Percentiles rank a stretch among this genome's conserved stretches.
Evolutionary conservation across 2,113 vertebrate species (phyloP).

Genomic region (Gadus chalcogrammus): DNA sequence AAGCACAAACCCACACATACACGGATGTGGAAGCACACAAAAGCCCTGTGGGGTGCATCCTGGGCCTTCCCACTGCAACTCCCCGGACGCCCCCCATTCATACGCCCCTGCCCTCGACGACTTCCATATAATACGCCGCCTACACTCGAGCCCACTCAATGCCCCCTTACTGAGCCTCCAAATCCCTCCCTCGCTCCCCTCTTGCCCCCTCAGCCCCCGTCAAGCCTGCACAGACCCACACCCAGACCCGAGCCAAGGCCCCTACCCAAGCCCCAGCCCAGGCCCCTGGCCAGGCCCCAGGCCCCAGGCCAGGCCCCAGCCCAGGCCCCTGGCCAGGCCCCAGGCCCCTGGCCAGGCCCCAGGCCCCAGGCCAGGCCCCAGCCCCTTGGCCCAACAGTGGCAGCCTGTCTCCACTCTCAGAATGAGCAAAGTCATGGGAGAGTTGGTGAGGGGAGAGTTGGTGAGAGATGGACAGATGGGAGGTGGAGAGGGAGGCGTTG

Average conservation of each 20-base stretch:
- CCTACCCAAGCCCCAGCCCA: background rate
- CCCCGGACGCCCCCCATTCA: slow-evolving; percentile 69
- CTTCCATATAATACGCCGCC: slow-evolving; percentile 68
- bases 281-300: too few relatives aligned
- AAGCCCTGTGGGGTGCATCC: slow-evolving; percentile 70
- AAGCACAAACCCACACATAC: slow-evolving; percentile 34
- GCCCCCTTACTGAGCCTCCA: slow-evolving; percentile 65
- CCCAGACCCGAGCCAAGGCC: slow-evolving; percentile 23
- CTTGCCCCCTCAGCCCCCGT: slow-evolving; percentile 22
- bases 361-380: too few relatives aligned
- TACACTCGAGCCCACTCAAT: slow-evolving; percentile 67
- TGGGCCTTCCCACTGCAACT: slow-evolving; percentile 68
- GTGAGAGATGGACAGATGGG: background rate
- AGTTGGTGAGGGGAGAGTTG: background rate
- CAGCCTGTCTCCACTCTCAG: slow-evolving; percentile 26
- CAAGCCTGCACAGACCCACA: slow-evolving; percentile 60
- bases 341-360: too few relatives aligned
- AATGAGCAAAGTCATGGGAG: slow-evolving; percentile 49
- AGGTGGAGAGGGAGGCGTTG: background rate
- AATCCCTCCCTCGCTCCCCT: slow-evolving; percentile 28
- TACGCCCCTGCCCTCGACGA: slow-evolving; percentile 56
- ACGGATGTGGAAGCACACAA: slow-evolving; percentile 61
- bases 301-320: slow-evolving; percentile 22
- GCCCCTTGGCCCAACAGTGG: background rate
- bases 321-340: too few relatives aligned